Conservation (phyloP, 2,113 vertebrate genomes). For the Balaenoptera acutorostrata region DNA sequence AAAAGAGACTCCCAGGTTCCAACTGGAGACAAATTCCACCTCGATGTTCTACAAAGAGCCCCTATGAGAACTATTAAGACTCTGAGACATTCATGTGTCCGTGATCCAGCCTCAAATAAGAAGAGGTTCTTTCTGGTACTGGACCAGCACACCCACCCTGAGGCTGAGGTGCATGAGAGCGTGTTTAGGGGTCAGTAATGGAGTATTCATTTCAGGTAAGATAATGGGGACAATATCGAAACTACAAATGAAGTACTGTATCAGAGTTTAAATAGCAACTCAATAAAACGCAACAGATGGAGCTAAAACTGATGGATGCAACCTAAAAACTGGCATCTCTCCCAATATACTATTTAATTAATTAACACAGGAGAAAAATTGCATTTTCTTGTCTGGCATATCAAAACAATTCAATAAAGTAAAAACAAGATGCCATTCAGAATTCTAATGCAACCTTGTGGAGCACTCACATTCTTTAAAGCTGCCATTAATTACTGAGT, state of each 20-base stretch:
- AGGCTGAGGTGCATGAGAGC: background rate
- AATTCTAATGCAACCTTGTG: background rate
- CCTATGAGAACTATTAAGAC: background rate
- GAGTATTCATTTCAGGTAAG: background rate
- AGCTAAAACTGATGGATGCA: background rate
- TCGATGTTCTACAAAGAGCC: background rate
- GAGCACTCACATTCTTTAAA: background rate
- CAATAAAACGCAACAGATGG: background rate
- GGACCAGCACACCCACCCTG: background rate
- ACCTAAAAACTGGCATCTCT: background rate
- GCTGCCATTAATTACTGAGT: background rate
- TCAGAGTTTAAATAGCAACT: constrained; percentile 14
- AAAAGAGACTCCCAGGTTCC: background rate
- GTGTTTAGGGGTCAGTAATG: background rate
- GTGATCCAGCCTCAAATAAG: background rate
- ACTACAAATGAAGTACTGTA: background rate
- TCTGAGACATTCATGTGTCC: background rate
- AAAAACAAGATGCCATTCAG: constrained; percentile 1
- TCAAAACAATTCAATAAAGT: constrained; percentile 9
- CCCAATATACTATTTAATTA: background rate
- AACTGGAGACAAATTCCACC: background rate
- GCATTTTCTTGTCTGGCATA: background rate
- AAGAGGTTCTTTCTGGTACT: background rate
- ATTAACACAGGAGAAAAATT: background rate
- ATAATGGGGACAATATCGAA: background rate